These are phyloP conservation scores for Machimus atricapillus DNA, from an alignment of 2,888 invertebrate species.

Conservation along the genomic window DNA sequence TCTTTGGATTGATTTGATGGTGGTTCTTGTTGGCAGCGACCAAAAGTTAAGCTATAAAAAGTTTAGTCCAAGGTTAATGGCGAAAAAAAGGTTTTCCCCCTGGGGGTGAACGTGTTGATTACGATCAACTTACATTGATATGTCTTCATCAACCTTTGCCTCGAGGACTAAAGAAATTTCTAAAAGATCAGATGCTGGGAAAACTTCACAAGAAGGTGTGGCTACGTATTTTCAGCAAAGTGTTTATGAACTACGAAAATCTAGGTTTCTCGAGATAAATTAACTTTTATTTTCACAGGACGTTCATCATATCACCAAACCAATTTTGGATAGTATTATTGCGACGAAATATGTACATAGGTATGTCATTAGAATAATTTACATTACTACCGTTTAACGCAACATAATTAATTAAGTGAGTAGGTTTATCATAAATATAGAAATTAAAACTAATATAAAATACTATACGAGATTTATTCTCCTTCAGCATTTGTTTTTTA, in stretches of 20 bases:
- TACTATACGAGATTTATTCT: too few relatives aligned
- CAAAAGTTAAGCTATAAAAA: conserved; percentile 28
- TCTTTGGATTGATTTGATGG: conserved; percentile 22
- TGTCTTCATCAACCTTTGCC: conserved; percentile 13
- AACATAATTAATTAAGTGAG: too few relatives aligned
- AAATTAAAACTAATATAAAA: too few relatives aligned
- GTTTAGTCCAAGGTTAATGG: conserved; percentile 23
- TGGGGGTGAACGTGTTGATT: conserved; percentile 15
- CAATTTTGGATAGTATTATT: neutral
- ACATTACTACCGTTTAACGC: neutral
- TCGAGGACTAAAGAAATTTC: neutral
- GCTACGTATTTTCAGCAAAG: neutral
- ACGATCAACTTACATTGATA: conserved; percentile 13
- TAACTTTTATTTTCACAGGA: neutral
- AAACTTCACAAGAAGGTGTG: neutral
- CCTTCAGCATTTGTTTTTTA: too few relatives aligned
- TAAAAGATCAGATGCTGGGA: neutral
- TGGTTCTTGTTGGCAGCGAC: neutral
- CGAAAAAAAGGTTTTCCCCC: neutral
- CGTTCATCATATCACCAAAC: neutral
- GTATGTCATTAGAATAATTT: neutral
- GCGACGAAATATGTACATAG: neutral
- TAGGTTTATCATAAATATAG: too few relatives aligned
- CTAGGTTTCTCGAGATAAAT: neutral
- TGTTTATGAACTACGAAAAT: neutral